phyloP scores from a whole-genome alignment of 2,797 vertebrate genomes.

The Oceanodroma leucorhoa region DNA sequence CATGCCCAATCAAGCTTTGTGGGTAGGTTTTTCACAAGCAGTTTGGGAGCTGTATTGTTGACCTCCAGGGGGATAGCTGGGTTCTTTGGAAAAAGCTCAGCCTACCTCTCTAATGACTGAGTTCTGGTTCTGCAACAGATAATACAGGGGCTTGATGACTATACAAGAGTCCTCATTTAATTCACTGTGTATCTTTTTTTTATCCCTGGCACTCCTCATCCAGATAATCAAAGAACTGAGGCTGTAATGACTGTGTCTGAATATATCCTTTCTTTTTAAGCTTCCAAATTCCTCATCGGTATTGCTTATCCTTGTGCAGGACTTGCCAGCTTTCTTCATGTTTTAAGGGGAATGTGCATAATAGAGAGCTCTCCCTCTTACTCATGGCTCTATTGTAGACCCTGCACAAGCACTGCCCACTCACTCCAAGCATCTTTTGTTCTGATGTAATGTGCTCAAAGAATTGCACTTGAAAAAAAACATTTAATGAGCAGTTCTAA shows the following conservation, averaged over 20 bases:
- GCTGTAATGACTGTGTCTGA: background rate
- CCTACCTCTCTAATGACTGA: background rate
- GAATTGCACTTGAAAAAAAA: background rate
- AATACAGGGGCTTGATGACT: background rate
- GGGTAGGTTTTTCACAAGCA: background rate
- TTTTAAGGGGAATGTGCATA: background rate
- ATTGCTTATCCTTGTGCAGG: background rate
- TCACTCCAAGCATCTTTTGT: background rate
- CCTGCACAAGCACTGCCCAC: background rate
- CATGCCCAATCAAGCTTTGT: background rate
- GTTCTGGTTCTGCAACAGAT: background rate
- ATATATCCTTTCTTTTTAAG: slow-evolving; percentile 16
- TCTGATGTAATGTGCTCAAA: background rate
- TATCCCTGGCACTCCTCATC: background rate
- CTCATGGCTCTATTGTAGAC: background rate
- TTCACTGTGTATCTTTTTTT: background rate
- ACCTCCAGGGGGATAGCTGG: background rate
- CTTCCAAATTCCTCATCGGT: background rate
- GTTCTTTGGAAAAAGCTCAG: background rate
- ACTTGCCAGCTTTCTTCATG: background rate
- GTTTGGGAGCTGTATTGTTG: background rate
- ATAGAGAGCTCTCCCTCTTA: background rate
- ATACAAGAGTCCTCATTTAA: background rate
- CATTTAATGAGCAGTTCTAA: background rate
- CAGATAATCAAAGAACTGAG: slow-evolving; percentile 3